Evolutionary conservation across 2,888 invertebrate genomes (phyloP).

Genomic region (Eristalis pertinax): DNA sequence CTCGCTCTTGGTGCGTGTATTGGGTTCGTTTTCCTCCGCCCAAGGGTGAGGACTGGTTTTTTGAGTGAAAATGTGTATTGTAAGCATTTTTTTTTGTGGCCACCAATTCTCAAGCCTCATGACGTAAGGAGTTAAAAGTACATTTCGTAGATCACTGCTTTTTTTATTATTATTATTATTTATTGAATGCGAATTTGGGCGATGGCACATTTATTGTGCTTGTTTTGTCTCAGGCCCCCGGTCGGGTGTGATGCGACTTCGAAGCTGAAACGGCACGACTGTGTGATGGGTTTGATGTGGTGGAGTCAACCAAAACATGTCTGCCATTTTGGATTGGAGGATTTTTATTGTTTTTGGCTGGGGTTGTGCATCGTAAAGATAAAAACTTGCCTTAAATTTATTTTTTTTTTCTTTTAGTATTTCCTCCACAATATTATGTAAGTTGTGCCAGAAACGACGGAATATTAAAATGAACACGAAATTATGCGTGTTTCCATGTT

Average conservation of each 20-base stretch:
- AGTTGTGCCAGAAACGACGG: not conserved
- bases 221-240: not conserved
- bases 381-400: not conserved
- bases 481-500: not conserved
- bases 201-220: not conserved
- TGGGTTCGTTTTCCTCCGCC: slow-evolving; percentile 8
- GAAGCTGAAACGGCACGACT: not conserved
- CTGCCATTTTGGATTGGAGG: slow-evolving; percentile 60
- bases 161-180: not conserved
- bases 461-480: not conserved
- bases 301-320: slow-evolving; percentile 53
- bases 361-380: not conserved
- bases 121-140: slow-evolving; percentile 54
- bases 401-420: not conserved
- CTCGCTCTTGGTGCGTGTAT: not conserved
- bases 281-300: not conserved
- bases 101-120: slow-evolving; percentile 3
- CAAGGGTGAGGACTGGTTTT: slow-evolving; percentile 34
- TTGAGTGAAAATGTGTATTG: not conserved
- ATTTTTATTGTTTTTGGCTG: slow-evolving; percentile 21
- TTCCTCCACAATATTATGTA: not conserved
- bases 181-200: not conserved
- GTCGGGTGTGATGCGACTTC: not conserved
- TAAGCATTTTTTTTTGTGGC: not conserved
- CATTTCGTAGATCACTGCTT: not conserved